phyloP scores from a whole-genome alignment of 2,797 vertebrate genomes.

The Champsocephalus esox region DNA sequence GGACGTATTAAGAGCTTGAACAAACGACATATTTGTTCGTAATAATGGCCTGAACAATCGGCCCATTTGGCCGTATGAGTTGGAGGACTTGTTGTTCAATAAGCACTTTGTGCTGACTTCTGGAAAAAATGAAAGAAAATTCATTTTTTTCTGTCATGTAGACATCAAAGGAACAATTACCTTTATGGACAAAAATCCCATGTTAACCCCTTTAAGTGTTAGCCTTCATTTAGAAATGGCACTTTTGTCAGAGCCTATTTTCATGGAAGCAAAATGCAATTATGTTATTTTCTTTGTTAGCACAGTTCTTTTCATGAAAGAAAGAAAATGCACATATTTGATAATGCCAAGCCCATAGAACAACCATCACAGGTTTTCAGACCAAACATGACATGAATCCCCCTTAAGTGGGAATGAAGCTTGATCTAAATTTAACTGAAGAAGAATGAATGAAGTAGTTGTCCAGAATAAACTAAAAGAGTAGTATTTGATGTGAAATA shows the following conservation, averaged over 20 bases:
- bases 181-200: neutral
- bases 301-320: neutral
- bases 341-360: neutral
- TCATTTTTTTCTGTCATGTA: neutral
- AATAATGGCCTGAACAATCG: too few species aligned
- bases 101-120: neutral
- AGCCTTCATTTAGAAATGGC: neutral
- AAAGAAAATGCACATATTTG: constrained; percentile 18
- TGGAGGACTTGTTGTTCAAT: neutral
- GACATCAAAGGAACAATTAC: constrained; percentile 17
- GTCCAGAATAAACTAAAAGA: neutral
- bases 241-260: neutral
- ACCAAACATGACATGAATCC: neutral
- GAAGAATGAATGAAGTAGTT: constrained; percentile 16
- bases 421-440: constrained; percentile 7
- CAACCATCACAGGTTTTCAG: neutral
- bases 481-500: neutral
- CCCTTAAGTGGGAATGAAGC: neutral
- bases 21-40: too few species aligned
- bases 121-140: neutral
- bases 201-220: neutral
- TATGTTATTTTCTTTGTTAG: neutral
- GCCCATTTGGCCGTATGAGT: too few species aligned
- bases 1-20: too few species aligned
- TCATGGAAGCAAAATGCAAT: neutral